Base-by-base conservation (phyloP, 2,113 vertebrate species). In the Propithecus coquereli region DNA sequence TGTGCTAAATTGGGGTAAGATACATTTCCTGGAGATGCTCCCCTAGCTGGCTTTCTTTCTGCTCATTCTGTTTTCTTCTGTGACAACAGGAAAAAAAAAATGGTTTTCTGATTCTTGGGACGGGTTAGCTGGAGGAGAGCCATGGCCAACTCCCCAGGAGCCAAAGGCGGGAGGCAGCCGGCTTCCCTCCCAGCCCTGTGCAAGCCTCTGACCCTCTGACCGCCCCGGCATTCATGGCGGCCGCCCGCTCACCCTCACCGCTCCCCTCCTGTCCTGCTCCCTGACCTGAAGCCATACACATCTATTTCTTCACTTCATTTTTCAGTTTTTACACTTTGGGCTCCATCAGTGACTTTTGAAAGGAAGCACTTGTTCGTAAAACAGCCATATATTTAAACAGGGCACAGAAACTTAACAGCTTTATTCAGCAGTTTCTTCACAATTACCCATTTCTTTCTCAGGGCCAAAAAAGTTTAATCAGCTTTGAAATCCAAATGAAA, bases 401-500 rank as follows among this genome's bases (percentile, higher is more conserved):
- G 2, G 68, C 89, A 87, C 65, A 59, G 22, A 7, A 54, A 71
- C 11, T 40, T 61, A 27, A 47, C 34, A 45, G 14, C 20, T 81
- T 71, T 88, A 63, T 66, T 91, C 61, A 34, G 22, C 74, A 50
- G 50, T 95, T 97, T 96, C 85, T 97, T 95, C 57, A 66, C 37
- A 94, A 90, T 77, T 90, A 65, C 32, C 43, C 68, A 54, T 45
- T 81, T 93, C 17, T 92, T 83, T 94, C 88, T 94, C 65, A 50
- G 37, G 65, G 80, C 74, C 63, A 93, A 94, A 94, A 66, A 89
- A 20, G 10, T 80, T 61, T 84, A 94, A 94, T 87, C 23, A 23
- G 43, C 73, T 96, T 85, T 94, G 34, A 97, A 95, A 86, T 74
- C 65, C 54, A 93, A 85, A 93, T 85, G 52, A 89, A 86, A 82